These are phyloP conservation scores for Odontamblyopus rebecca DNA, from an alignment of 2,797 vertebrate species.

Conservation along the genomic window DNA sequence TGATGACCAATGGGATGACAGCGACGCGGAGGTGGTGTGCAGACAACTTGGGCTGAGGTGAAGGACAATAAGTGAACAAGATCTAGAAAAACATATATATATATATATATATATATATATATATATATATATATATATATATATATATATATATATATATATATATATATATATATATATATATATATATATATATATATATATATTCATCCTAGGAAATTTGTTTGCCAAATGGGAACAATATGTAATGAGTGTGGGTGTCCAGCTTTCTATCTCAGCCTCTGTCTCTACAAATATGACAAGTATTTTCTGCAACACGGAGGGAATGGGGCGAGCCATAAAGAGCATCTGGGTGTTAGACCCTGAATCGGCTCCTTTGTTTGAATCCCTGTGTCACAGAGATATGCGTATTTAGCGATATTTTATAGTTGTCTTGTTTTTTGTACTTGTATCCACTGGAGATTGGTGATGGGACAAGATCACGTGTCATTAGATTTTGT, in stretches of 20 bases:
- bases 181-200: background rate
- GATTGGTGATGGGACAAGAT: too few relatives aligned
- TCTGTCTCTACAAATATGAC: conserved; percentile 65
- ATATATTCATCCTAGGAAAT: background rate
- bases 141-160: background rate
- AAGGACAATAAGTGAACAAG: conserved; percentile 30
- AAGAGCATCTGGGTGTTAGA: conserved; percentile 70
- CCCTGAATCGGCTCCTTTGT: conserved; percentile 75
- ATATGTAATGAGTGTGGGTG: conserved; percentile 48
- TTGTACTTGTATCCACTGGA: conserved; percentile 15
- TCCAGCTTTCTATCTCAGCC: conserved; percentile 42
- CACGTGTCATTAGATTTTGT: too few relatives aligned
- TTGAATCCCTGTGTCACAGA: conserved; percentile 54
- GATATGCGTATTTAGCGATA: conserved; percentile 63
- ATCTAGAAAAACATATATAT: background rate
- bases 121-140: background rate
- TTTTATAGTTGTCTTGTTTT: conserved; percentile 22
- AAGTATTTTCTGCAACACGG: conserved; percentile 70
- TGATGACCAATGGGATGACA: conserved; percentile 95
- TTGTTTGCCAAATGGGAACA: conserved; percentile 20
- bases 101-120: background rate
- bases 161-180: background rate
- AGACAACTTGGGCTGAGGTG: conserved; percentile 94
- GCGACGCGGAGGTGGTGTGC: conserved; percentile 94
- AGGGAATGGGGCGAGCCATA: conserved; percentile 57